phyloP scores from a whole-genome alignment of 2,113 vertebrate species.

The Archocentrus centrarchus region DNA sequence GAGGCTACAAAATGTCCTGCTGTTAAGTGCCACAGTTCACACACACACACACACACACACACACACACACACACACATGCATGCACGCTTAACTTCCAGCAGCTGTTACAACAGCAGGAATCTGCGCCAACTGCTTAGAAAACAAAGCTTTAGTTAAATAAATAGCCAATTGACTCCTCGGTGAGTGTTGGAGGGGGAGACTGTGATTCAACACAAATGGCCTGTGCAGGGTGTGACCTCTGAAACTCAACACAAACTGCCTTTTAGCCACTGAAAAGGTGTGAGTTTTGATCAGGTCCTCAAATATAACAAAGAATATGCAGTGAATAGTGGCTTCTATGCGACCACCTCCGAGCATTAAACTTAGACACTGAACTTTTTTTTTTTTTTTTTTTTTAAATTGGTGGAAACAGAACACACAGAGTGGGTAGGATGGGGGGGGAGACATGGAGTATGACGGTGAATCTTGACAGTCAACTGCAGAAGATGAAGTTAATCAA shows the following conservation, averaged over 20 bases:
- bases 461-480: not conserved
- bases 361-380: not conserved
- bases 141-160: constrained; percentile 25
- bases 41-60: no score
- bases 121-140: constrained; percentile 26
- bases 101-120: constrained; percentile 56
- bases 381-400: not conserved
- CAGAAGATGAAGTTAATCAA: not conserved
- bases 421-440: not conserved
- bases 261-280: not conserved
- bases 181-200: not conserved
- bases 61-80: not conserved
- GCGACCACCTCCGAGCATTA: not conserved
- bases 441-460: not conserved
- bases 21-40: not conserved
- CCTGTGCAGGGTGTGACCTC: not conserved
- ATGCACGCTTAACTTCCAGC: not conserved
- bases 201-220: constrained; percentile 12
- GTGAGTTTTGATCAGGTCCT: not conserved
- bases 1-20: not conserved
- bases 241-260: constrained; percentile 10
- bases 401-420: not conserved
- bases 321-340: not conserved
- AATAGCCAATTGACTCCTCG: not conserved
- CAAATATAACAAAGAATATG: not conserved